A percentile compares a stretch with the other conserved stretches of the same genome.
These are phyloP conservation scores for Stomorhina lunata DNA, from an alignment of 2,888 invertebrate species.

Conservation along the genomic window DNA sequence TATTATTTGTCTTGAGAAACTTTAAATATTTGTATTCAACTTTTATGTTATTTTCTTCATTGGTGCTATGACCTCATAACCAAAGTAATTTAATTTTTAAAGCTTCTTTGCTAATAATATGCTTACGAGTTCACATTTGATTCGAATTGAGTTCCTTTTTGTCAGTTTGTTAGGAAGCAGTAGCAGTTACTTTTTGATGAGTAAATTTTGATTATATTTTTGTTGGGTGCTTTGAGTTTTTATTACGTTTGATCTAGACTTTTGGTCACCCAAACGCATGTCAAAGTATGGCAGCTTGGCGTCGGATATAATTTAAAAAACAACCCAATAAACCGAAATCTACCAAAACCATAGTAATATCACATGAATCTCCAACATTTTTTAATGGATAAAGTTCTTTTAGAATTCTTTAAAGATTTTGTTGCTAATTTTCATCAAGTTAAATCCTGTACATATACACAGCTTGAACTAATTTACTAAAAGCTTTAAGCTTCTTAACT, in stretches of 20 bases:
- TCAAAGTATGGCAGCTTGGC: conserved; percentile 46
- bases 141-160: conserved; percentile 2
- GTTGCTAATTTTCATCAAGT: no score
- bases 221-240: conserved; percentile 36
- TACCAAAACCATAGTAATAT: no score
- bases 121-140: background rate
- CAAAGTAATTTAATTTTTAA: background rate
- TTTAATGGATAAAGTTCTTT: no score
- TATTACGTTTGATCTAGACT: conserved; percentile 52
- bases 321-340: conserved; percentile 37
- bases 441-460: no score
- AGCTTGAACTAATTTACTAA: no score
- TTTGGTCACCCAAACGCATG: conserved; percentile 52
- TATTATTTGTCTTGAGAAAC: background rate
- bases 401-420: no score
- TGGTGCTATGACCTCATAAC: background rate
- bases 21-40: background rate
- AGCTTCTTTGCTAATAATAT: conserved; percentile 35
- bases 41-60: background rate
- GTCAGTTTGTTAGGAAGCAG: background rate
- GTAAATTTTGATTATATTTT: conserved; percentile 35
- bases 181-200: conserved; percentile 36
- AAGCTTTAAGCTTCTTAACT: background rate
- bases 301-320: conserved; percentile 35
- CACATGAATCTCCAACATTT: no score